Base-by-base conservation (phyloP, 2,113 vertebrate genomes). In the Picathartes gymnocephalus region DNA sequence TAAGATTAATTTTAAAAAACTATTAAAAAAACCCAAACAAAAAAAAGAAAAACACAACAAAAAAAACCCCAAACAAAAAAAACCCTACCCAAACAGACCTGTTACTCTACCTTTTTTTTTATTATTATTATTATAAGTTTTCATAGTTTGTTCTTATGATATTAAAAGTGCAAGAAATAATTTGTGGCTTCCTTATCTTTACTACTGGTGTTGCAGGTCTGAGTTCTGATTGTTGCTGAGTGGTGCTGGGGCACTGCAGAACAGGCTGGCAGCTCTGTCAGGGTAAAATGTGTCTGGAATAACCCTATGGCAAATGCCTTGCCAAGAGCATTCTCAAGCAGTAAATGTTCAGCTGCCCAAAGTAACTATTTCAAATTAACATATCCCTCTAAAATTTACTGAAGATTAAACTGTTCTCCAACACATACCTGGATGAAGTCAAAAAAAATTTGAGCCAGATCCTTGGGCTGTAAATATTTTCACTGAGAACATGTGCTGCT, bases 131-230 rank as follows among this genome's bases (percentile, higher is more conserved):
- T 35, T 89, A 77, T 23, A 78, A 62, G 17, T 64, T 95, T 88
- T 96, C 25, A 10, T 74, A 65, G 72, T 58, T 91, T 90, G 51
- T 96, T 93, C 64, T 94, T 96, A 40, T 2, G 31, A 70, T 61
- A 87, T 79, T 91, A 92, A 92, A 94, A 93, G 25, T 78, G 19
- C 56, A 81, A 83, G 85, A 96, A 93, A 60, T 90, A 44, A 81
- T 47, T 42, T 74, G 8, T 64, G 61, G 48, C 65, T 88, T 76
- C 81, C 37, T 86, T 87, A 90, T 70, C 56, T 83, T 95, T 83
- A n/a, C 64, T 93, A 0, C 21, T 86, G 57, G 40, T 44, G 60
- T 71, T 92, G 31, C 56, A 74, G 51, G 14, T 74, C 4, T 12
- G 61, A 74, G 19, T 82, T 86, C 23, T 73, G 27, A 24, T 14